Evolutionary conservation across 2,888 invertebrate genomes (phyloP).

Genomic region (Lasioglossum vierecki): DNA sequence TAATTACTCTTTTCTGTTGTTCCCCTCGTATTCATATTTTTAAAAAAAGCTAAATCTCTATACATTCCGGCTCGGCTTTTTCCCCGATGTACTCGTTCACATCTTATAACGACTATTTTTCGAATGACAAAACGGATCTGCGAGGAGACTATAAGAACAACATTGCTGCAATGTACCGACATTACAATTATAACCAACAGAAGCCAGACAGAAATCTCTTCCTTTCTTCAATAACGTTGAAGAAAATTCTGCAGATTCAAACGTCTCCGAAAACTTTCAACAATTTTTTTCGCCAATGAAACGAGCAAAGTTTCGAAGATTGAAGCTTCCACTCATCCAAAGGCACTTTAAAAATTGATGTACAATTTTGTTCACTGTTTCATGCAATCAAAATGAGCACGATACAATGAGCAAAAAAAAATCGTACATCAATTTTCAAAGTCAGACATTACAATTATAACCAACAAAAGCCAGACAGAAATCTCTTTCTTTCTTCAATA

Average conservation of each 20-base stretch:
- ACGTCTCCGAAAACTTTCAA: too few species aligned
- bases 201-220: too few species aligned
- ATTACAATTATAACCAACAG: not conserved
- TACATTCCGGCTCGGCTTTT: not conserved
- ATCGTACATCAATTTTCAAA: too few species aligned
- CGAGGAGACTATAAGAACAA: not conserved
- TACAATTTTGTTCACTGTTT: not conserved
- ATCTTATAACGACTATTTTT: not conserved
- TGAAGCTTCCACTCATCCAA: not conserved
- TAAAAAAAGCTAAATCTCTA: constrained; percentile 5
- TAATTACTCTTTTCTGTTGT: constrained; percentile 18
- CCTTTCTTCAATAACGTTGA: too few species aligned
- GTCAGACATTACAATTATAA: too few species aligned
- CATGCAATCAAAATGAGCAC: not conserved
- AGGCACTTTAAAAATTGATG: not conserved
- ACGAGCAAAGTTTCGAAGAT: too few species aligned
- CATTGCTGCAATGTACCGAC: not conserved
- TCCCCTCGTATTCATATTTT: not conserved
- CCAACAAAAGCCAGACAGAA: too few species aligned
- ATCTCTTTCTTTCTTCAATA: too few species aligned
- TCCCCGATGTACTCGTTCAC: not conserved
- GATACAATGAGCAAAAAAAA: too few species aligned
- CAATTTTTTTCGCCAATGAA: too few species aligned
- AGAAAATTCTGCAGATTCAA: too few species aligned
- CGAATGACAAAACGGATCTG: not conserved